Conservation (phyloP, 2,888 invertebrate species). For the Clunio marinus region DNA sequence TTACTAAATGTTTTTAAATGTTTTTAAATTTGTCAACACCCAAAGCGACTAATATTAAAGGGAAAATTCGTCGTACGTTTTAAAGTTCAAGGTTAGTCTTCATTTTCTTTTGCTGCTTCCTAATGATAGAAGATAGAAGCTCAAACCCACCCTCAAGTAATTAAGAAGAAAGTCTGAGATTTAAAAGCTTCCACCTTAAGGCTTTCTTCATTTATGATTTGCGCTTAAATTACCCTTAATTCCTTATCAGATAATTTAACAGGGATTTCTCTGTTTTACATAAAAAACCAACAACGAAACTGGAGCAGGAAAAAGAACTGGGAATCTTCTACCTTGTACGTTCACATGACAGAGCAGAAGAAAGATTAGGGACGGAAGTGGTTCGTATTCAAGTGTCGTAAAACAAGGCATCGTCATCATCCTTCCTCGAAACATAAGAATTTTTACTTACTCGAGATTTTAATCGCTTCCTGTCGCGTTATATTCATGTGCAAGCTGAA, state of each 20-base stretch:
- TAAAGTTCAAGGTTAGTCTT: too few relatives aligned
- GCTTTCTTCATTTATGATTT: too few relatives aligned
- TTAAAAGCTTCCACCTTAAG: too few relatives aligned
- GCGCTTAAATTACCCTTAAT: not conserved
- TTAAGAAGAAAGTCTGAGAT: too few relatives aligned
- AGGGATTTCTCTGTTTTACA: not conserved
- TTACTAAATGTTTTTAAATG: too few relatives aligned
- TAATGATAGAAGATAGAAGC: too few relatives aligned
- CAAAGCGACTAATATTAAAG: too few relatives aligned
- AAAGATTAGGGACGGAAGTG: conserved; percentile 21
- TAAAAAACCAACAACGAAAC: not conserved
- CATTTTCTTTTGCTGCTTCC: too few relatives aligned
- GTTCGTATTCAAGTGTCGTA: not conserved
- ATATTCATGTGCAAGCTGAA: not conserved
- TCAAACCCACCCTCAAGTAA: too few relatives aligned
- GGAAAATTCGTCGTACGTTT: too few relatives aligned
- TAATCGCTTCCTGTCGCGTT: conserved; percentile 31
- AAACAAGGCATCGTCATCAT: conserved; percentile 1
- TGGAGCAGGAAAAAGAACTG: not conserved
- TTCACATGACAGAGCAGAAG: conserved; percentile 6
- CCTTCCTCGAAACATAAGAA: not conserved
- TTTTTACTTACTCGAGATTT: conserved; percentile 30
- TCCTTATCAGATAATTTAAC: conserved; percentile 27
- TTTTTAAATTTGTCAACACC: too few relatives aligned
- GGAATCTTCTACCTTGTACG: too few relatives aligned